These are phyloP conservation scores for Peromyscus nudipes DNA, from an alignment of 2,797 vertebrate genomes.

Conservation along the genomic window DNA sequence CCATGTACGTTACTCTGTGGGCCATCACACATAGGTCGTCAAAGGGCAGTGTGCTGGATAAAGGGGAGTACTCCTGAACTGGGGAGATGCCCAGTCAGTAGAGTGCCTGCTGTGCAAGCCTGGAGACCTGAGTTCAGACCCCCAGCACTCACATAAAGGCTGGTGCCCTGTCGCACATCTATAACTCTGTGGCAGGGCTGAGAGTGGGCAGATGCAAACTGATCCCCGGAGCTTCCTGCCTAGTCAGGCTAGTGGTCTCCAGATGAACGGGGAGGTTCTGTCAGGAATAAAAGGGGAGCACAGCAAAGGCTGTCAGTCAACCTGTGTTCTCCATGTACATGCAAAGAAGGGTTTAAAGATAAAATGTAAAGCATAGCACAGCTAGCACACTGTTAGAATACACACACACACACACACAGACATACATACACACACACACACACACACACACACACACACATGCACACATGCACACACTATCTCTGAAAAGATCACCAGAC, in stretches of 20 bases:
- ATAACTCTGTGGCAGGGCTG: not conserved
- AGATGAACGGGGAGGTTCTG: not conserved
- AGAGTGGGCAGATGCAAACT: not conserved
- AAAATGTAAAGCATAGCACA: not conserved
- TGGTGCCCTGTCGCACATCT: not conserved
- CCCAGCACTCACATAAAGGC: not conserved
- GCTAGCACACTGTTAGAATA: not conserved
- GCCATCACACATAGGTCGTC: fast-evolving
- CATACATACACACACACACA: too few relatives aligned
- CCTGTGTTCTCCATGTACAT: not conserved
- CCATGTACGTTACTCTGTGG: not conserved
- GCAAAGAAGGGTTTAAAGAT: not conserved
- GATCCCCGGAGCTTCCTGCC: not conserved
- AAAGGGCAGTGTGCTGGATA: not conserved
- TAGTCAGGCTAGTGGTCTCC: not conserved
- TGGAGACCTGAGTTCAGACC: not conserved
- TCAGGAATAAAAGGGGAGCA: not conserved
- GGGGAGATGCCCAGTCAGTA: not conserved
- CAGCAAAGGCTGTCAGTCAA: not conserved
- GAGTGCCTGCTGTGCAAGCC: too few relatives aligned
- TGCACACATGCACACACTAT: not conserved
- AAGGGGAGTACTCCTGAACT: not conserved
- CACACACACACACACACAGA: not conserved
- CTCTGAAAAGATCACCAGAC: not conserved
- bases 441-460: not conserved